A percentile compares a stretch with the other conserved stretches of the same genome.
Evolutionary conservation across 2,113 vertebrate species (phyloP).

Genomic region (Sminthopsis crassicaudata): DNA sequence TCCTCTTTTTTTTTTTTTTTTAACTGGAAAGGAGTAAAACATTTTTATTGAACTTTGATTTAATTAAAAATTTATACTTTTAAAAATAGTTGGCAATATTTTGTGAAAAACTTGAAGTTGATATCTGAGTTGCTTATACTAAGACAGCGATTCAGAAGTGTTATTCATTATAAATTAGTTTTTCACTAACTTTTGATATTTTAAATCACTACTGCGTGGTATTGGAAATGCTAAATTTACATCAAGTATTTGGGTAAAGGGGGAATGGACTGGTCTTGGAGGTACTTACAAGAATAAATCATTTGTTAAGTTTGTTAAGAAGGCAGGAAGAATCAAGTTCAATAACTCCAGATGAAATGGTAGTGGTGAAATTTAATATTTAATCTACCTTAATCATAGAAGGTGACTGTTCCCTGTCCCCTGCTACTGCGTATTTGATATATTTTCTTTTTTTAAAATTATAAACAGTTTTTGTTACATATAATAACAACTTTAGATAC

Average conservation of each 20-base stretch:
- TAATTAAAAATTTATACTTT: neutral
- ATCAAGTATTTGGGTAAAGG: neutral
- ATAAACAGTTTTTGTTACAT: neutral
- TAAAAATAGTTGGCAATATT: neutral
- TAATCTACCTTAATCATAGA: neutral
- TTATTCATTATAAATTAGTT: neutral
- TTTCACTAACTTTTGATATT: neutral
- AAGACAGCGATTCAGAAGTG: neutral
- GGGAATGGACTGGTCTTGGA: neutral
- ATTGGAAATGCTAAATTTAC: neutral
- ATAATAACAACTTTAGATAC: neutral
- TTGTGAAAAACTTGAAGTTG: neutral
- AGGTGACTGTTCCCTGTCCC: neutral
- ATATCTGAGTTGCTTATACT: neutral
- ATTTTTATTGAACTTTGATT: neutral
- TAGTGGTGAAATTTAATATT: neutral
- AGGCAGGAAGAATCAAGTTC: neutral
- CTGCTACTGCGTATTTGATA: neutral
- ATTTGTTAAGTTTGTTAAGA: neutral
- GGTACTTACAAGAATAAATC: neutral
- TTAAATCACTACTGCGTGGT: neutral
- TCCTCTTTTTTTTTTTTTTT: neutral
- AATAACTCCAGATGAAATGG: neutral
- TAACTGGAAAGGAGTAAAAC: neutral
- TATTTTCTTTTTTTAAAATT: neutral